A percentile compares a stretch with the other conserved stretches of the same genome.
These are phyloP conservation scores for Moxostoma hubbsi DNA, from an alignment of 2,797 vertebrate species.

Conservation along the genomic window DNA sequence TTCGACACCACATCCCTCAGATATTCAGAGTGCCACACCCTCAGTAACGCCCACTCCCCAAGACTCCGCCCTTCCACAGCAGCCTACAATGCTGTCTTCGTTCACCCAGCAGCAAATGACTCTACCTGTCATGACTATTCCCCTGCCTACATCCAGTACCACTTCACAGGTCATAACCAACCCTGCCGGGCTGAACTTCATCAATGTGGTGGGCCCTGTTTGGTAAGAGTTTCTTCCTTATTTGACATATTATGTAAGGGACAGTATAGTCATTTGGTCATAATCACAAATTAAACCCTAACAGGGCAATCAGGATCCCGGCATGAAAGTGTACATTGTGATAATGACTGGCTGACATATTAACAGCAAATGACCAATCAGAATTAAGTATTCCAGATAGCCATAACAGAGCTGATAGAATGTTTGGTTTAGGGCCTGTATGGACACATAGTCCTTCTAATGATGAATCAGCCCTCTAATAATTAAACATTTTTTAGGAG, in stretches of 20 bases:
- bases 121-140: slow-evolving; percentile 96
- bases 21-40: slow-evolving; percentile 85
- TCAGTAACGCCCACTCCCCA: slow-evolving; percentile 85
- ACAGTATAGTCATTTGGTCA: too few species aligned
- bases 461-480: too few species aligned
- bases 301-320: too few species aligned
- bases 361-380: too few species aligned
- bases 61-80: slow-evolving; percentile 86
- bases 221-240: slow-evolving; percentile 80
- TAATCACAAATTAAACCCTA: too few species aligned
- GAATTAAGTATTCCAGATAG: too few species aligned
- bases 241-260: not conserved
- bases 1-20: slow-evolving; percentile 91
- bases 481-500: too few species aligned
- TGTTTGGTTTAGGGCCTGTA: too few species aligned
- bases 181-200: slow-evolving; percentile 92
- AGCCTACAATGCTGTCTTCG: slow-evolving; percentile 86
- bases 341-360: too few species aligned
- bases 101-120: slow-evolving; percentile 95
- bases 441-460: too few species aligned
- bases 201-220: slow-evolving; percentile 94
- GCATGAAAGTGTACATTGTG: too few species aligned
- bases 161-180: slow-evolving; percentile 92
- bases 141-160: slow-evolving; percentile 90
- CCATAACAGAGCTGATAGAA: too few species aligned